Evolutionary conservation across 64 coral and sea anemone genomes (phyloP).

Genomic region (Catalaphyllia jardinei): DNA sequence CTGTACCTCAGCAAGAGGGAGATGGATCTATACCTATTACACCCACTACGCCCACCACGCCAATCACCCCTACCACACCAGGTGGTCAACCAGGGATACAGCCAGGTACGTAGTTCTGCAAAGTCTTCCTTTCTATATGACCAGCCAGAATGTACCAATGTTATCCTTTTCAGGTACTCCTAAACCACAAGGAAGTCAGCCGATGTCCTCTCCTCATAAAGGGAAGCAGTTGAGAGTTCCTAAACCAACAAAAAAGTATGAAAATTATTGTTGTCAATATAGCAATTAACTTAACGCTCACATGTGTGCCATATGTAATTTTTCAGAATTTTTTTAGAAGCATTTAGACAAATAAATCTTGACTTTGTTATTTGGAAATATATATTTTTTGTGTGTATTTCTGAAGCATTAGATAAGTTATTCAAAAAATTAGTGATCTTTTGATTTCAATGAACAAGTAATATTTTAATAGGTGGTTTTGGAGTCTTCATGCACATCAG

Average conservation of each 20-base stretch:
- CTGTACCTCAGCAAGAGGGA: constrained; percentile 37
- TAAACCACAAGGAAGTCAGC: constrained; percentile 55
- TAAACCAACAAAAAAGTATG: constrained; percentile 94
- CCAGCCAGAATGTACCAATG: background rate
- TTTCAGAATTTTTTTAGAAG: too few species aligned
- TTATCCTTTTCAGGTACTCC: constrained; percentile 3
- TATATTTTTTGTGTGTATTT: too few species aligned
- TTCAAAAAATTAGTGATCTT: too few species aligned
- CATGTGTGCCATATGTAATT: too few species aligned
- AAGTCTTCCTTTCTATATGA: background rate
- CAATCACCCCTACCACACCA: constrained; percentile 48
- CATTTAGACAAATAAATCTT: too few species aligned
- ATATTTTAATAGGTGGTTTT: too few species aligned
- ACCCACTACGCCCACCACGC: constrained; percentile 50
- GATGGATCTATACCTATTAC: constrained; percentile 37
- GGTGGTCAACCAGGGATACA: constrained; percentile 36
- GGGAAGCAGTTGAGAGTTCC: constrained; percentile 91
- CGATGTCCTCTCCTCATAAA: constrained; percentile 81
- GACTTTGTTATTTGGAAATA: too few species aligned
- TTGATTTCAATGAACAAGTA: too few species aligned
- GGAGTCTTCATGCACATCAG: too few species aligned
- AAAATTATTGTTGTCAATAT: background rate
- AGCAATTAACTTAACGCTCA: too few species aligned
- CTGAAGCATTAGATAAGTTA: too few species aligned
- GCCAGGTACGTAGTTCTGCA: background rate